Evolutionary conservation across 2,113 vertebrate species (phyloP).

Genomic region (Porphyrio hochstetteri): DNA sequence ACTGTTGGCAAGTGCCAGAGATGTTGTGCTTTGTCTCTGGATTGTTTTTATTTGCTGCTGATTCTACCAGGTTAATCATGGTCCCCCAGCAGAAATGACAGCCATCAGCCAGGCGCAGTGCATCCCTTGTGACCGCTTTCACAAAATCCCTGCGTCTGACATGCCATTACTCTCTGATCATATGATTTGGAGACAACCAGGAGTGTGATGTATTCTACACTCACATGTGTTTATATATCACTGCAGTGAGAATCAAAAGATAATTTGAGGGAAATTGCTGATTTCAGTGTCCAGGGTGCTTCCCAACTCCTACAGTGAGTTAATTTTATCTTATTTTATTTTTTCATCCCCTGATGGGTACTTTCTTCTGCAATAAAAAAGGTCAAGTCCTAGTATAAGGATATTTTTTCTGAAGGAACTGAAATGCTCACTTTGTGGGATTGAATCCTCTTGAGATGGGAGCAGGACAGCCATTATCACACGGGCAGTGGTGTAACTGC

Average conservation of each 20-base stretch:
- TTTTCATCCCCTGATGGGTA: background rate
- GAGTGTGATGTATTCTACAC: background rate
- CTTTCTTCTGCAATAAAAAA: background rate
- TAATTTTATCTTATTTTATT: background rate
- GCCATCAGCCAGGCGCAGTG: background rate
- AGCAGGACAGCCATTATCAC: background rate
- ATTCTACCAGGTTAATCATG: background rate
- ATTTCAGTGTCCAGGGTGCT: background rate
- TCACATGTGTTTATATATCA: background rate
- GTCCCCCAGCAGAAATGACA: background rate
- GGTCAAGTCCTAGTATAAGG: background rate
- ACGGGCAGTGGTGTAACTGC: background rate
- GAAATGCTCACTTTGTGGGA: background rate
- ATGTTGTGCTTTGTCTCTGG: background rate
- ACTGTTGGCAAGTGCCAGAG: background rate
- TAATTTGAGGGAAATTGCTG: background rate
- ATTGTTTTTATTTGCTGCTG: background rate
- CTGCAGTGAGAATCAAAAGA: background rate
- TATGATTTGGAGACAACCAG: background rate
- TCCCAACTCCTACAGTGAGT: background rate
- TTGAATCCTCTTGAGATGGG: background rate
- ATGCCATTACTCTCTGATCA: background rate
- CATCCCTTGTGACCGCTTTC: background rate
- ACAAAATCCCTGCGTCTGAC: background rate
- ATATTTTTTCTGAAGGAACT: background rate